Evolutionary conservation across 2,797 vertebrate genomes (phyloP), one percentile per base, ranked within the genome.

Genomic region (Alfaro cultratus): DNA sequence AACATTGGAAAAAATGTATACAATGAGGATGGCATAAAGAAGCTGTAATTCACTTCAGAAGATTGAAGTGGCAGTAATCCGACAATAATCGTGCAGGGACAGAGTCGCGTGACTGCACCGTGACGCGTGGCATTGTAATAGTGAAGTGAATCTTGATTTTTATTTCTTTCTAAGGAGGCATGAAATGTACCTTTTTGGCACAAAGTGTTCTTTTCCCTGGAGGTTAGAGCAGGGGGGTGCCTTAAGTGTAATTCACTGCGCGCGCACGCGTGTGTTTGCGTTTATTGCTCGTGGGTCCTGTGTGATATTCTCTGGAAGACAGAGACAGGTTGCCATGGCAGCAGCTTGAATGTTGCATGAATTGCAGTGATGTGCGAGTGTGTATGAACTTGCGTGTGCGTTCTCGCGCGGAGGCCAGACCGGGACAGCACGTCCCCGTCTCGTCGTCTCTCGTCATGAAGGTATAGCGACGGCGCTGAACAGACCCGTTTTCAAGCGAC

Each of bases 281-380:
- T 93, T 89, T 92, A 86, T 53, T 91, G 83, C 91, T 93, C 91
- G 86, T 47, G 36, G 46, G 18, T 51, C 80, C 87, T 89, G 86
- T 88, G 84, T 80, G 75, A 87, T 88, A 81, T 87, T 91, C 92
- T 88, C 88, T 77, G 71, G 85, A 89, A 90, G 88, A 87, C 84
- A 83, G 86, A 91, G 82, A 77, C 86, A 81, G 85, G 94, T 95
- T 95, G 90, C 94, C 91, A 95, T 95, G 90, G 93, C 87, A 94
- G 92, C 94, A 84, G 89, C 82, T 92, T 90, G 86, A 90, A 87
- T 68, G 77, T 87, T 86, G 83, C 73, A 23, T 77, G 85, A 78
- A 90, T 88, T 76, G 75, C 86, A 82, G 84, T 16, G 80, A 83
- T 88, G 68, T 85, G 73, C 83, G 80, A 73, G 85, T 47, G 34